phyloP scores from a whole-genome alignment of 2,113 vertebrate genomes.

The Globicephala melas region DNA sequence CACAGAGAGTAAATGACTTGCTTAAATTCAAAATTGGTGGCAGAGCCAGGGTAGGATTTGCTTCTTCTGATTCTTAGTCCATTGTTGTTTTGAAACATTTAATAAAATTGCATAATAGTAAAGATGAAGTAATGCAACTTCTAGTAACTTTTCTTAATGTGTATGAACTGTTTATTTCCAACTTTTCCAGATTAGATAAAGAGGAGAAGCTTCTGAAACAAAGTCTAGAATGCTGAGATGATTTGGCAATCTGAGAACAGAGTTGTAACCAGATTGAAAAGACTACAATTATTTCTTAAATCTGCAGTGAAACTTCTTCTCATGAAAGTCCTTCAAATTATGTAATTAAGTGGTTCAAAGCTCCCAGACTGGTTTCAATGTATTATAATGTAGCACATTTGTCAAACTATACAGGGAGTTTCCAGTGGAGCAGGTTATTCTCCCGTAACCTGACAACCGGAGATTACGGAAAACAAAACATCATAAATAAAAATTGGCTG shows the following conservation, averaged over 20 bases:
- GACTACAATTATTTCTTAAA: background rate
- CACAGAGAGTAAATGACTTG: background rate
- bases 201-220: background rate
- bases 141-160: background rate
- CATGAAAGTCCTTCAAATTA: conserved; percentile 31
- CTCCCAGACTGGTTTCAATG: conserved; percentile 4
- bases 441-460: background rate
- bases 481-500: background rate
- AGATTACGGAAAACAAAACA: conserved; percentile 34
- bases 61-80: background rate
- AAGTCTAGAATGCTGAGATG: background rate
- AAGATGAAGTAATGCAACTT: background rate
- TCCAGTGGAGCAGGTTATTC: conserved; percentile 52
- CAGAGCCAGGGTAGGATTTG: background rate
- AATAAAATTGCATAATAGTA: background rate
- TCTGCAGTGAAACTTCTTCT: background rate
- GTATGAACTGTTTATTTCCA: background rate
- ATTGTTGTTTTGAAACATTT: background rate
- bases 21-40: background rate
- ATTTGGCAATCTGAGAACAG: background rate
- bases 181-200: background rate
- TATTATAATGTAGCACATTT: background rate
- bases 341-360: conserved; percentile 45
- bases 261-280: background rate
- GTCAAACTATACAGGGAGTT: background rate